Evolutionary conservation across 2,113 vertebrate species (phyloP).

Genomic region (human): DNA sequence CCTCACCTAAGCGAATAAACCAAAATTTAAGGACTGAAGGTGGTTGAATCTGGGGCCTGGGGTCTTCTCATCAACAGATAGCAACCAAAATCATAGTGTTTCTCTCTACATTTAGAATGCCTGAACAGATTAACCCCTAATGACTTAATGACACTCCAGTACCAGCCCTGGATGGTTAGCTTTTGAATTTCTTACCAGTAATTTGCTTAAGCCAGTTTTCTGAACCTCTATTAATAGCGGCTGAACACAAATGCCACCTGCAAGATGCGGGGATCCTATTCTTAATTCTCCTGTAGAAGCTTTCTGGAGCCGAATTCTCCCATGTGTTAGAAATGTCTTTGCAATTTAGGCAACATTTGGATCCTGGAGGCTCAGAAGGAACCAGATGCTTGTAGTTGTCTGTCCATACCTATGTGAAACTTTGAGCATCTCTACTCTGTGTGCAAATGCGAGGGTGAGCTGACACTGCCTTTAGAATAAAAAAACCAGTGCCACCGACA

Average conservation of each 20-base stretch:
- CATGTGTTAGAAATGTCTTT: not conserved
- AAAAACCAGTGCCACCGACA: not conserved
- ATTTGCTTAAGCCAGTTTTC: not conserved
- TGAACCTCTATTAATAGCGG: not conserved
- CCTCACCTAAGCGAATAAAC: not conserved
- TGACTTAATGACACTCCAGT: not conserved
- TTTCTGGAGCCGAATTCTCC: not conserved
- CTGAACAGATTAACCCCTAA: not conserved
- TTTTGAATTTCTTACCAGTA: not conserved
- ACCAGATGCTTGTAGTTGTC: not conserved
- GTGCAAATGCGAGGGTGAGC: not conserved
- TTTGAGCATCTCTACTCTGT: not conserved
- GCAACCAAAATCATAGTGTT: not conserved
- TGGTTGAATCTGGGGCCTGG: not conserved
- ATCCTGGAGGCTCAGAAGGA: not conserved
- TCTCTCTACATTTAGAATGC: not conserved
- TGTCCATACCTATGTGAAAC: not conserved
- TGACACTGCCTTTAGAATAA: not conserved
- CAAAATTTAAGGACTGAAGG: not conserved
- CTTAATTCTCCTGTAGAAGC: not conserved
- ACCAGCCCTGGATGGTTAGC: no score
- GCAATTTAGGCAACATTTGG: not conserved
- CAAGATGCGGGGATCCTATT: not conserved
- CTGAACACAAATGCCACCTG: not conserved
- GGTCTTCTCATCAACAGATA: not conserved